phyloP scores from a whole-genome alignment of 2,888 invertebrate genomes.

The Bombylius discolor region DNA sequence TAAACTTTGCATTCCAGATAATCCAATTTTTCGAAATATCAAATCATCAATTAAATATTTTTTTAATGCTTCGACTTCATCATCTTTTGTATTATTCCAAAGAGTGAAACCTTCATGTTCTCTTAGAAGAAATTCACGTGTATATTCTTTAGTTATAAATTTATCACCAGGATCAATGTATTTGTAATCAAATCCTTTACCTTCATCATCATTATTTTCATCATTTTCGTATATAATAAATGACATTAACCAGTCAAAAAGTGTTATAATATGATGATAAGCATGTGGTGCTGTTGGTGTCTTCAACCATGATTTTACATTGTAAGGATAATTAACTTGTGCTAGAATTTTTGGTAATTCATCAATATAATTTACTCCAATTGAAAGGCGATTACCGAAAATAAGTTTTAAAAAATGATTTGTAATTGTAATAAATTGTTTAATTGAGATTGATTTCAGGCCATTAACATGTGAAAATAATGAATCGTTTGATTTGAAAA shows the following conservation, averaged over 20 bases:
- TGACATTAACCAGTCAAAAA: conserved; percentile 29
- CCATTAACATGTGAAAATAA: background rate
- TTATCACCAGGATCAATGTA: conserved; percentile 10
- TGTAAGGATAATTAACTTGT: conserved; percentile 29
- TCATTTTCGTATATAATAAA: conserved; percentile 19
- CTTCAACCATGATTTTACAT: conserved; percentile 32
- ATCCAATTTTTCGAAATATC: conserved; percentile 18
- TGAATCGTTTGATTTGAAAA: background rate
- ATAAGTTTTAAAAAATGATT: conserved; percentile 27
- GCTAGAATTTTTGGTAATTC: conserved; percentile 26
- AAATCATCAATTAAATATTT: conserved; percentile 20
- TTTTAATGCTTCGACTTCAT: conserved; percentile 23
- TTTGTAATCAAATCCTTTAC: conserved; percentile 7
- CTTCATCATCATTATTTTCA: conserved; percentile 3
- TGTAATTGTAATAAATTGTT: conserved; percentile 30
- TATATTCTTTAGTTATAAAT: conserved; percentile 23
- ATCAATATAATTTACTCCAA: conserved; percentile 28
- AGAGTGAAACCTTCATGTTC: conserved; percentile 23
- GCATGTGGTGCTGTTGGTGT: conserved; percentile 33
- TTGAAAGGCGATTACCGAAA: conserved; percentile 25
- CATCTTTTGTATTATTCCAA: conserved; percentile 15
- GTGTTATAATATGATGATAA: conserved; percentile 27
- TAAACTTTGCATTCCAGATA: conserved; percentile 16
- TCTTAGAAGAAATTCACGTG: conserved; percentile 17
- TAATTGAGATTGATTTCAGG: conserved; percentile 31